Conservation (phyloP, 2,888 invertebrate species). For the Luperina testacea region DNA sequence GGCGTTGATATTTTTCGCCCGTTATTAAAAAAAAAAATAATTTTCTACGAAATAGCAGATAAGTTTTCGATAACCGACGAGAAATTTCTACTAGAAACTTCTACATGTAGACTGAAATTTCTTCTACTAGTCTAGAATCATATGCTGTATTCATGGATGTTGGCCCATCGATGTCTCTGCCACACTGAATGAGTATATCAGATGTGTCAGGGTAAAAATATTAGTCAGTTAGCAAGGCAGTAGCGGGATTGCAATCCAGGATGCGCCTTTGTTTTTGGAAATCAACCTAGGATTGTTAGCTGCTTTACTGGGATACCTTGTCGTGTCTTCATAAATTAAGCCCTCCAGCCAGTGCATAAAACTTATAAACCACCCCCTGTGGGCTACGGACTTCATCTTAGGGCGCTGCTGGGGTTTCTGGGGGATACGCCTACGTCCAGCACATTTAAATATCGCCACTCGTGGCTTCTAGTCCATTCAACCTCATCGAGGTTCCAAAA, state of each 20-base stretch:
- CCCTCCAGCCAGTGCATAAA: too few species aligned
- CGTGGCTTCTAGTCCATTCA: background rate
- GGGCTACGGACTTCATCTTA: background rate
- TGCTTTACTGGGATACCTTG: background rate
- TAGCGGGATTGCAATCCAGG: background rate
- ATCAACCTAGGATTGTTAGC: background rate
- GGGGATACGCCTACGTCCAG: background rate
- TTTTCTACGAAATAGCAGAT: too few species aligned
- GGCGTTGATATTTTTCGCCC: too few species aligned
- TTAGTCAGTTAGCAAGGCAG: too few species aligned
- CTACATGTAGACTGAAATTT: background rate
- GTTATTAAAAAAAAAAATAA: too few species aligned
- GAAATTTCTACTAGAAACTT: background rate
- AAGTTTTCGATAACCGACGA: too few species aligned
- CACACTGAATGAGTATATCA: background rate
- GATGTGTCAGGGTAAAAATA: background rate
- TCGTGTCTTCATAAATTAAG: background rate
- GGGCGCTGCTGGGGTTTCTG: too few species aligned
- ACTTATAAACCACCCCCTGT: background rate
- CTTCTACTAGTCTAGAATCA: background rate
- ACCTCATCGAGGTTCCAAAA: background rate
- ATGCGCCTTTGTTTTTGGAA: background rate
- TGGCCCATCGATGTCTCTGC: too few species aligned
- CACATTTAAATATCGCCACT: background rate
- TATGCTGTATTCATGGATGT: background rate